Evolutionary conservation across 1,140 invertebrate species (phyloP), one percentile per base, ranked within the genome.

Genomic region (Megathymus violae): DNA sequence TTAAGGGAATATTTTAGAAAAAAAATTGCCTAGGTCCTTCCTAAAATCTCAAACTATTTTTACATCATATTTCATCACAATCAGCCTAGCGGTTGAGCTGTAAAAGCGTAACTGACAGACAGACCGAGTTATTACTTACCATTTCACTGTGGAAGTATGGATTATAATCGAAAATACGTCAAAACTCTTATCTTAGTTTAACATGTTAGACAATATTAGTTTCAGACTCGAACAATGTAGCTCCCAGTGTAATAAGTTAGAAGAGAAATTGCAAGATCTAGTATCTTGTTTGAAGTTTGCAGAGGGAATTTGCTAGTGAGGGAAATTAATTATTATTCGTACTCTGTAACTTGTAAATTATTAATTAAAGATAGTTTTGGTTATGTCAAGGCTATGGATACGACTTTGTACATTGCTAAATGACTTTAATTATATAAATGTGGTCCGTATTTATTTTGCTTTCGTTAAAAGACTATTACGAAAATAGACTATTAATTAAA

Each of bases 171-270:
- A 31, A 7, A 4, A 31, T 27, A 48, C 17, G 4, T 46, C n/a
- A 16, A 1, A 5, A 46, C 0, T 3, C 10, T 25, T 22, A 22
- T 31, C 46, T 48, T 48, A 14, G 11, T 48, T 46, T 46, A 10
- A 46, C 46, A 48, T 48, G 46, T 48, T 22, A 48, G 25, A 13
- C 46, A 31, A 48, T 48, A 48, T 48, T 48, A 48, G 46, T 48
- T 48, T 31, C 22, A 48, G 22, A 48, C 22, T 22, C 7, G 31
- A 48, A 48, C 46, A 48, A 48, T 48, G 46, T 48, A 22, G 19
- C 25, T 11, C 10, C 43, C 7, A n/a, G 3, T 11, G 46, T 48
- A 25, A 25, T 47, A 48, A 48, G 46, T 48, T 48, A 44, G 9
- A 48, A 48, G 22, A 48, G 46, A 31, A 48, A 48, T 48, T 48